Evolutionary conservation across 1,140 invertebrate genomes (phyloP).

Genomic region (Trypoxylus dichotomus): DNA sequence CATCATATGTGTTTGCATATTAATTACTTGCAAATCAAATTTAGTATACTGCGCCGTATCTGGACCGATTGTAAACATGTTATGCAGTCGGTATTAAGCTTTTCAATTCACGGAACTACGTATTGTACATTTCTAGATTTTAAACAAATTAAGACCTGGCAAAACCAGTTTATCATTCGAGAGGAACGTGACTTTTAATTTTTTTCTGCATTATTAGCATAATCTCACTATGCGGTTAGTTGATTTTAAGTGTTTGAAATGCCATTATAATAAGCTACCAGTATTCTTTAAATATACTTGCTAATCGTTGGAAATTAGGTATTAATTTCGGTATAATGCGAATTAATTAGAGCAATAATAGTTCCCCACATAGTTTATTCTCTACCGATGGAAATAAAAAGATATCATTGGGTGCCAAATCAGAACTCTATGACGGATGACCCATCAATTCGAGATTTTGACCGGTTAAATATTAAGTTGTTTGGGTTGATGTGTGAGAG

Average conservation of each 20-base stretch:
- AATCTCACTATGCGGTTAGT: neutral
- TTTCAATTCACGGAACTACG: too few relatives aligned
- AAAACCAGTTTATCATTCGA: neutral
- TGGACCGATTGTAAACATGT: too few relatives aligned
- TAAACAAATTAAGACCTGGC: neutral
- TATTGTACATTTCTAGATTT: neutral
- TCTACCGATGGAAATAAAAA: too few relatives aligned
- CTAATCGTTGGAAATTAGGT: neutral
- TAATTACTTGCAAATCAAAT: too few relatives aligned
- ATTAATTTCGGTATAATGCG: neutral
- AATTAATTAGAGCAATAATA: neutral
- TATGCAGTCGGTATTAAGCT: too few relatives aligned
- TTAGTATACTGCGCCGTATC: too few relatives aligned
- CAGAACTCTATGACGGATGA: too few relatives aligned
- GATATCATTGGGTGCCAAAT: too few relatives aligned
- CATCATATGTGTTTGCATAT: too few relatives aligned
- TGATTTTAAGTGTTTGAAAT: neutral
- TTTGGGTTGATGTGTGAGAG: too few relatives aligned
- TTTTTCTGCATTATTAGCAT: conserved; percentile 2
- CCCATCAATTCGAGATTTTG: too few relatives aligned
- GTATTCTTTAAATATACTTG: neutral
- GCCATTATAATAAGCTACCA: neutral
- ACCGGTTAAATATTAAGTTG: neutral
- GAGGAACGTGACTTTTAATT: neutral
- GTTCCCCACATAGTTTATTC: too few relatives aligned